Evolutionary conservation across 2,797 vertebrate species (phyloP), one percentile per base, ranked within the genome.

Genomic region (Phrynocephalus guinanensis): DNA sequence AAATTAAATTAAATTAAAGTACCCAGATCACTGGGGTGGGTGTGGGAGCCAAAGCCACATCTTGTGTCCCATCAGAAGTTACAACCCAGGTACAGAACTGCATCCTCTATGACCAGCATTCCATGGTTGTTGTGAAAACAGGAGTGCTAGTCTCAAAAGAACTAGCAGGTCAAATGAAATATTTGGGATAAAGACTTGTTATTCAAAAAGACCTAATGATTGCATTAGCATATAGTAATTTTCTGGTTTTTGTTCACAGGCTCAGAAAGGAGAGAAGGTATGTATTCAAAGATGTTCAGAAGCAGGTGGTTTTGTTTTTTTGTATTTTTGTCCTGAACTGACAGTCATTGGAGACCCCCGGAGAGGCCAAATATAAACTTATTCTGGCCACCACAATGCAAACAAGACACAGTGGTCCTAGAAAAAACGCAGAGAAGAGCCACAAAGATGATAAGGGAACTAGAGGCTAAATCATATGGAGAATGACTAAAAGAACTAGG

Each of bases 251-350:
- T 71, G 24, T 83, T 91, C 86, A 1, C 94, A 98, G 97, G 97
- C 97, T 28, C 97, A 97, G 89, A 98, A 98, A 93, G 98, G 98
- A 89, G 97, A 97, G 94, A 97, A 93, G 96, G 98, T 98, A 81
- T 79, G 70, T 24, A 1, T 72, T 72, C 66, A 11, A 83, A 10
- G 48, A 20, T 28, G 24, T 48, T 87, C 38, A 33, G 38, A 33
- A 44, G 52, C 20, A 63, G 52, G 9, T 56, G 52, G 52, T 2
- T 52, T 52, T 52, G 1, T 0, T 52, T 52, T 52, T 20, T 72
- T 71, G 26, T 9, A 63, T 52, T 20, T 44, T 73, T n/a, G 50
- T 33, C 22, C n/a, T 56, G 24, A 20, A 13, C 10, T 38, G 11
- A 38, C 24, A 79, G 38, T 11, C 22, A 24, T 79, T 70, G 76